Evolutionary conservation across 1,140 invertebrate genomes (phyloP), one percentile per base, ranked within the genome.

Genomic region (Ostrea edulis): DNA sequence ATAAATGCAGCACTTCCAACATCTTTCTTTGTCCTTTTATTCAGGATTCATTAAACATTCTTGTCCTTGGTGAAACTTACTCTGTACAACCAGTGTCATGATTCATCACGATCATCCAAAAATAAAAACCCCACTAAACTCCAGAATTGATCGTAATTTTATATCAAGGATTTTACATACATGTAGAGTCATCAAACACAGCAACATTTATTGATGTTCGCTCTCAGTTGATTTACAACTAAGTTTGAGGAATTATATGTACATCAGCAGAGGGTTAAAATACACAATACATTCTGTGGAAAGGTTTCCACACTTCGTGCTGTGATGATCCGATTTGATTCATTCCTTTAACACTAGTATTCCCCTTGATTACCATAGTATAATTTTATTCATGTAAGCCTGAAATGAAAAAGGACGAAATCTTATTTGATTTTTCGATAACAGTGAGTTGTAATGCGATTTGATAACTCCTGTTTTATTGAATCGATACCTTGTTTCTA

Each of bases 401-500:
- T 62, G 7, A 62, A 62, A 62, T 62, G 17, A 62, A 62, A 62
- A n/a, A 62, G 55, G 17, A 62, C 20, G n/a, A 62, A 62, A 62
- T 20, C 55, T 62, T 62, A n/a, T n/a, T 62, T 62, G 55, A n/a
- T 62, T 62, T 35, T 77, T 77, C 29, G 68, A 77, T 77, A 77
- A 77, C 14, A 25, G 68, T 77, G 29, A 77, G 68, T 25, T 29
- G 29, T 77, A 77, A 77, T 77, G 29, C 12, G 68, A 77, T 77
- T 77, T 77, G 68, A 77, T 35, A 8, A 77, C 22, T 77, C 68
- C 29, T 77, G 22, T 77, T 77, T 77, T 77, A 77, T 77, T 35
- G 12, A 77, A 77, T 77, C 68, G 29, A 77, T 77, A 77, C 22
- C 68, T 77, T 17, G 29, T 77, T 77, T 77, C 68, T 77, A 77